phyloP scores from a whole-genome alignment of 2,888 invertebrate species.

The Omphaloscelis lunosa region DNA sequence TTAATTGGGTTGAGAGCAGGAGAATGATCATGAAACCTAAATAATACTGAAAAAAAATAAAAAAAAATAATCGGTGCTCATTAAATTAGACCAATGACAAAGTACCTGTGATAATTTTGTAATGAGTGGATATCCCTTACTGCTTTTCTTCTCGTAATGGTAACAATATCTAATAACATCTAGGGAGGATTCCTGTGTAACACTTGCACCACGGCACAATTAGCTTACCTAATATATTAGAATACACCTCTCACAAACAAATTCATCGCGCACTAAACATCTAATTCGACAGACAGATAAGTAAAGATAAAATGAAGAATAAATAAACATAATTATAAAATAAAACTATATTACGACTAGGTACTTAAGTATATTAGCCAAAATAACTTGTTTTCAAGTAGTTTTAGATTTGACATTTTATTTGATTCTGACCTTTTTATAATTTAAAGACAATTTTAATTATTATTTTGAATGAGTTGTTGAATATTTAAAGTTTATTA shows the following conservation, averaged over 20 bases:
- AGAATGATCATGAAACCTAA: neutral
- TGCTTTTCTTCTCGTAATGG: neutral
- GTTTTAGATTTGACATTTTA: neutral
- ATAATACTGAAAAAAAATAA: neutral
- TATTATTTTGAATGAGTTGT: too few relatives aligned
- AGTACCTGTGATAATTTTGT: neutral
- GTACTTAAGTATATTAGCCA: neutral
- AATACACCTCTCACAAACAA: neutral
- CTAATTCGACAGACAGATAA: constrained; percentile 4
- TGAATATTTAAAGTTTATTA: too few relatives aligned
- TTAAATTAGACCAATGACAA: neutral
- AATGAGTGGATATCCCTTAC: neutral
- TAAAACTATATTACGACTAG: neutral
- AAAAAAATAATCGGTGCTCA: too few relatives aligned
- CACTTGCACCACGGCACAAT: neutral
- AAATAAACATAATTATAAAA: neutral
- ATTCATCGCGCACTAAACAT: constrained; percentile 2
- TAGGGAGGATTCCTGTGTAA: neutral
- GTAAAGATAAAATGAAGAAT: neutral
- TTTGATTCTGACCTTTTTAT: too few relatives aligned
- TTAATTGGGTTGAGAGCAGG: neutral
- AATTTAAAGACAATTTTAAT: too few relatives aligned
- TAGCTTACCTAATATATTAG: neutral
- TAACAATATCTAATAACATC: neutral
- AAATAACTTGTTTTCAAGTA: neutral